Conservation (phyloP, 2,888 invertebrate species). For the Tetragonisca angustula region DNA sequence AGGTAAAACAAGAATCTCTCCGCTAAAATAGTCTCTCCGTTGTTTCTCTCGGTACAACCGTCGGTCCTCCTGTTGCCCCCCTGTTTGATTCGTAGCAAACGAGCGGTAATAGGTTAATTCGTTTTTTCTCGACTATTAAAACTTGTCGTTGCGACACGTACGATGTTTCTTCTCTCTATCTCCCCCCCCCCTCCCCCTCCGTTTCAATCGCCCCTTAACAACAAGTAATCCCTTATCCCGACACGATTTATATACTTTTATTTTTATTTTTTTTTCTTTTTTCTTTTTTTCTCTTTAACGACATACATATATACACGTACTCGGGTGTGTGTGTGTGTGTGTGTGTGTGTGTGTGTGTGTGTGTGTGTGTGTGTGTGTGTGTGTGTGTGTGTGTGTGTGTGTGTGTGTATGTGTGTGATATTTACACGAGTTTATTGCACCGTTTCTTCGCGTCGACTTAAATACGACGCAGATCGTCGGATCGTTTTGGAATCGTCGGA, state of each 20-base stretch:
- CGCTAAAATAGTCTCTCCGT: conserved; percentile 34
- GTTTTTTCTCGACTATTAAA: too few species aligned
- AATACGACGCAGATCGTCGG: background rate
- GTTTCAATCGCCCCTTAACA: conserved; percentile 5
- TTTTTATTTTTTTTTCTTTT: background rate
- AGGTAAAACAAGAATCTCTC: conserved; percentile 34
- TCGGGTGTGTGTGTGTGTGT: conserved; percentile 30
- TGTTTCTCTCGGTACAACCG: conserved; percentile 6
- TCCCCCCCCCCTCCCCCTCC: too few species aligned
- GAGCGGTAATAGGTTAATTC: background rate
- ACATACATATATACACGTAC: conserved; percentile 41
- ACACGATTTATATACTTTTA: background rate
- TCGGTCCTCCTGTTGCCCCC: conserved; percentile 27
- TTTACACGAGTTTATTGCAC: conserved; percentile 45
- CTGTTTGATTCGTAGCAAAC: background rate
- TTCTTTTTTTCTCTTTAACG: background rate
- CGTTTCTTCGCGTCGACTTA: background rate
- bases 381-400: conserved; percentile 43
- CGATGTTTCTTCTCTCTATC: background rate
- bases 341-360: conserved; percentile 43
- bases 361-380: conserved; percentile 43
- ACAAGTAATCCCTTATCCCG: background rate
- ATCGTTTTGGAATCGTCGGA: conserved; percentile 5
- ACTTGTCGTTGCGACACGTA: background rate
- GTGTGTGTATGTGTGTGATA: conserved; percentile 48